Conservation (phyloP, 2,113 vertebrate species). For the Pelecanus crispus region DNA sequence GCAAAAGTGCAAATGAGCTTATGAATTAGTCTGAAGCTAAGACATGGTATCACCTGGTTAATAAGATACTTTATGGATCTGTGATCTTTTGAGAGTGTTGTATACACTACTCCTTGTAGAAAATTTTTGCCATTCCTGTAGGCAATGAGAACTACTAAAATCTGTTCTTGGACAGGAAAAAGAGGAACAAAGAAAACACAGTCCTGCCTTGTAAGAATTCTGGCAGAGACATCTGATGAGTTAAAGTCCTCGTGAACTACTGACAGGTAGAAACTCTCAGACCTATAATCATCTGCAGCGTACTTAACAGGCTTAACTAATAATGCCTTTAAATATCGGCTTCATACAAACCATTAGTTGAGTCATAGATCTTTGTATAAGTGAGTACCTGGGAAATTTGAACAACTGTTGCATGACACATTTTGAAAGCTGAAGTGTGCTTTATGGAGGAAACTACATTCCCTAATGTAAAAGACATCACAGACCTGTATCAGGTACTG, state of each 20-base stretch:
- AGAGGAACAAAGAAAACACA: not conserved
- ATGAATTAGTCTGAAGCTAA: not conserved
- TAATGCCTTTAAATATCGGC: not conserved
- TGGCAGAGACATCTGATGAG: not conserved
- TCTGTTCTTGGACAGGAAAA: not conserved
- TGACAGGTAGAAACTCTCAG: not conserved
- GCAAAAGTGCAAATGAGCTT: not conserved
- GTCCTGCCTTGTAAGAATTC: not conserved
- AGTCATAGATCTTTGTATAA: not conserved
- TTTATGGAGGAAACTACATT: not conserved
- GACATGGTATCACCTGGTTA: not conserved
- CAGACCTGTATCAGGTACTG: not conserved
- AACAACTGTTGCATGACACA: not conserved
- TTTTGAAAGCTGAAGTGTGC: not conserved
- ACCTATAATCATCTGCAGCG: not conserved
- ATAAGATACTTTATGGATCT: not conserved
- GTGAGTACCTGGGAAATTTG: not conserved
- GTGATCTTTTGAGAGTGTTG: not conserved
- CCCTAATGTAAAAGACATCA: not conserved
- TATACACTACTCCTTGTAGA: not conserved
- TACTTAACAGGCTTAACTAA: not conserved
- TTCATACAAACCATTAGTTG: not conserved
- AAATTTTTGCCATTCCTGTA: not conserved
- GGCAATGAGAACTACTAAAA: not conserved
- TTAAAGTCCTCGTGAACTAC: not conserved